A percentile compares a stretch with the other conserved stretches of the same genome.
Evolutionary conservation across 2,113 vertebrate species (phyloP).

Genomic region (Rhinogobius similis): DNA sequence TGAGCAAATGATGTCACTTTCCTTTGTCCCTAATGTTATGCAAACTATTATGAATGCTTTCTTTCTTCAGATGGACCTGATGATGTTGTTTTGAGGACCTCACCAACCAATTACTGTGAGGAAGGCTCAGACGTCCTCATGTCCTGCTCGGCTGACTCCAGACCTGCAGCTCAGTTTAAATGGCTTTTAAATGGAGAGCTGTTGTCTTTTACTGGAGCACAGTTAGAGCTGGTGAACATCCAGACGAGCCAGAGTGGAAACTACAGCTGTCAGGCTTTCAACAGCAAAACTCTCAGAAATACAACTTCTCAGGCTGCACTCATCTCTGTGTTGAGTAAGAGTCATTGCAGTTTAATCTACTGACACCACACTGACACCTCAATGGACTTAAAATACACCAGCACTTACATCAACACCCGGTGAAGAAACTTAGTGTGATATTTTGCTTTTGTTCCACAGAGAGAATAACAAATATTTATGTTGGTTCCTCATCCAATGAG

Average conservation of each 20-base stretch:
- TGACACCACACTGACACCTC: too few species aligned
- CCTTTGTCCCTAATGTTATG: neutral
- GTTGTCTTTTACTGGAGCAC: conserved; percentile 19
- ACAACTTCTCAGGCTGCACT: conserved; percentile 26
- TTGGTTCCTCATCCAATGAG: neutral
- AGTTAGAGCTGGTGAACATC: conserved; percentile 48
- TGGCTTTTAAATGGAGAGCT: conserved; percentile 51
- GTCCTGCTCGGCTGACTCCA: conserved; percentile 57
- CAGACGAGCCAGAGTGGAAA: conserved; percentile 49
- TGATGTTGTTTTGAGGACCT: neutral
- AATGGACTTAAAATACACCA: too few species aligned
- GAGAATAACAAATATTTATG: conserved; percentile 20
- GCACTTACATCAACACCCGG: too few species aligned
- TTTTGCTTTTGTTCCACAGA: conserved; percentile 26
- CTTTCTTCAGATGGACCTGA: conserved; percentile 51
- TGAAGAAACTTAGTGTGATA: neutral
- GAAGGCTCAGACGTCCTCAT: conserved; percentile 44
- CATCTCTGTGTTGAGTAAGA: conserved; percentile 54
- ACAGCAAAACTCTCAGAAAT: conserved; percentile 47
- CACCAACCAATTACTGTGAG: conserved; percentile 8
- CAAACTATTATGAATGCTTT: neutral
- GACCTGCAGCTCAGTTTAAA: conserved; percentile 38
- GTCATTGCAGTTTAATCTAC: neutral
- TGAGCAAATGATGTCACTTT: conserved; percentile 18
- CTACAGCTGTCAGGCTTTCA: conserved; percentile 65